Base-by-base conservation (phyloP, 2,113 vertebrate species). In the Gambusia affinis region DNA sequence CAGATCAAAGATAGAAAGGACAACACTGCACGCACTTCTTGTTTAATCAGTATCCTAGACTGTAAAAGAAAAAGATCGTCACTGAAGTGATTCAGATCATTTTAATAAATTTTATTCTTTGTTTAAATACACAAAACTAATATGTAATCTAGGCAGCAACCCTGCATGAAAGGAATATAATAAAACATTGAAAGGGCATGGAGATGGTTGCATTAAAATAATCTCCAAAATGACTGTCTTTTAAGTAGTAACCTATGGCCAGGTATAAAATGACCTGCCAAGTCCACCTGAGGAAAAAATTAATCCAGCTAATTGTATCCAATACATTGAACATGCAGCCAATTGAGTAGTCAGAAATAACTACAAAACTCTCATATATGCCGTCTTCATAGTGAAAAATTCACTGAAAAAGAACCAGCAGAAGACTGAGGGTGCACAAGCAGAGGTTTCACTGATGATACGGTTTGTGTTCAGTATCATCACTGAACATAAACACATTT, bases 281-380 rank as follows among this genome's bases (percentile, higher is more conserved):
- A 12, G 29, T 60, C 42, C 6, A 31, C 1, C 72, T 31, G 22
- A 73, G 37, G 3, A 72, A 72, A 44, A 67, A 42, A 44, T 73
- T 28, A 76, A 37, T 75, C 31, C 57, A 66, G 29, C 24, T 74
- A 42, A 74, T 14, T 66, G 68, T 70, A 39, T 79, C 64, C 64
- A 27, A 54, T 2, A 1, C 35, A 70, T 22, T 3, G 2, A 66
- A 12, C 28, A 68, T 8, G 12, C 15, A 37, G 51, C 68, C 11
- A 73, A 27, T 33, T 30, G 31, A 14, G 8, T 29, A 2, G 10
- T 31, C 17, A 19, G 29, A 37, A 78, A 57, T 64, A 63, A 24
- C 31, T 60, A 3, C 44, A 60, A 47, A 62, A 14, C 3, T 69
- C 2, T 14, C 11, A 15, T 39, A 28, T n/a, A 31, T 69, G 15